Percentiles rank a stretch among this genome's conserved stretches.
Conservation (phyloP, 2,113 vertebrate species). For the Ptilorrhoa leucosticta region DNA sequence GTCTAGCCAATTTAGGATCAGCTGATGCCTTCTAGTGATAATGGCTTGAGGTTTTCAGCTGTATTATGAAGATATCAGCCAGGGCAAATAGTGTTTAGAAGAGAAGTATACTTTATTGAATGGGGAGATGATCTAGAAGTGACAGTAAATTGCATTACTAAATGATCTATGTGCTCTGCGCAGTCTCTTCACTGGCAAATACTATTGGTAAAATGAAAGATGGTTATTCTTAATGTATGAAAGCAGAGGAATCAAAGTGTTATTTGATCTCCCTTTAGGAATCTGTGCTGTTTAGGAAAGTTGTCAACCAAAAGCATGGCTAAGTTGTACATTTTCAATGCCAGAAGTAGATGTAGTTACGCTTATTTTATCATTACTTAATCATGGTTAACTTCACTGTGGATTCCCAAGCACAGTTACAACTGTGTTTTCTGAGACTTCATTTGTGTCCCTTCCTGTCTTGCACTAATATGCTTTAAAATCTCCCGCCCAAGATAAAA, state of each 20-base stretch:
- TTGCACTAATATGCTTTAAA: background rate
- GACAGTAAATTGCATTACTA: constrained; percentile 49
- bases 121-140: constrained; percentile 35
- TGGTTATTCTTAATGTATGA: constrained; percentile 14
- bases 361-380: background rate
- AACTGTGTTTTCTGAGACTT: background rate
- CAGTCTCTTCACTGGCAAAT: background rate
- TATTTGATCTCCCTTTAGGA: constrained; percentile 8
- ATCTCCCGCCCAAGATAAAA: background rate
- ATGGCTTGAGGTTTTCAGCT: constrained; percentile 58
- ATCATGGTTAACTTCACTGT: background rate
- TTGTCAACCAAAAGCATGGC: background rate
- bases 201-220: background rate
- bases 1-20: constrained; percentile 63
- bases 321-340: background rate
- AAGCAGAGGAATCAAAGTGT: background rate
- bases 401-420: background rate
- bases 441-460: background rate
- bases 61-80: constrained; percentile 51
- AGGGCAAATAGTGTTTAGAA: constrained; percentile 40
- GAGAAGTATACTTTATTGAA: constrained; percentile 35
- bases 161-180: constrained; percentile 6
- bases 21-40: constrained; percentile 49
- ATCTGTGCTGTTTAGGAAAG: background rate
- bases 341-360: background rate